These are phyloP conservation scores for Spodoptera frugiperda DNA, from an alignment of 1,140 invertebrate genomes.

Conservation along the genomic window DNA sequence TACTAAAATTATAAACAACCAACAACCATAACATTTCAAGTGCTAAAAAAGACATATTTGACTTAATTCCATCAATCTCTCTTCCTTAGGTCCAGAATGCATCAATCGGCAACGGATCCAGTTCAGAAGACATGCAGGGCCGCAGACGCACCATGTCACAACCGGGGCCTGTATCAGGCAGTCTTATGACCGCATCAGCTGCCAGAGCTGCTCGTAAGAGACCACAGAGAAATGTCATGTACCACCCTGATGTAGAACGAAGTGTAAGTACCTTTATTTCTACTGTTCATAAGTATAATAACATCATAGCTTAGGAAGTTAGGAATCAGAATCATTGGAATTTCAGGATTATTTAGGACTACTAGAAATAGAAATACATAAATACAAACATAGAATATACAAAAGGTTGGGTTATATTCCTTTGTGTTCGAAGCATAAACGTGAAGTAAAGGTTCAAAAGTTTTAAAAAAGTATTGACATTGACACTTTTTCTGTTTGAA, in stretches of 20 bases:
- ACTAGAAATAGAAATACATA: too few relatives aligned
- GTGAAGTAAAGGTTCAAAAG: too few relatives aligned
- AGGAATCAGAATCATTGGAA: neutral
- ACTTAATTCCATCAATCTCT: too few relatives aligned
- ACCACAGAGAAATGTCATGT: slow-evolving; percentile 68
- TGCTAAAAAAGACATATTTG: too few relatives aligned
- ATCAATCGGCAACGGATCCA: slow-evolving; percentile 50
- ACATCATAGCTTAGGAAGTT: neutral
- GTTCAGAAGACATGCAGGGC: slow-evolving; percentile 53
- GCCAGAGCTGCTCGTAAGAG: slow-evolving; percentile 65
- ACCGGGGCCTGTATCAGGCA: slow-evolving; percentile 71
- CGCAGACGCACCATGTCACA: slow-evolving; percentile 74
- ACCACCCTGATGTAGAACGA: slow-evolving; percentile 65
- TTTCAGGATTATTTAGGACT: too few relatives aligned
- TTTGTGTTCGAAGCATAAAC: too few relatives aligned
- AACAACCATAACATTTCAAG: too few relatives aligned
- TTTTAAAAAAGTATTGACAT: too few relatives aligned
- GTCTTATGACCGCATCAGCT: slow-evolving; percentile 67
- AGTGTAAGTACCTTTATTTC: slow-evolving; percentile 57
- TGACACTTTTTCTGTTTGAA: too few relatives aligned
- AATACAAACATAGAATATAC: too few relatives aligned
- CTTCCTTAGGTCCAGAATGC: slow-evolving; percentile 59
- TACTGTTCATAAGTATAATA: neutral
- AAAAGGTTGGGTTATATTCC: too few relatives aligned
- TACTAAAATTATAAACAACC: too few relatives aligned